These are phyloP conservation scores for Regulus satrapa DNA, from an alignment of 2,113 vertebrate species.

Conservation along the genomic window DNA sequence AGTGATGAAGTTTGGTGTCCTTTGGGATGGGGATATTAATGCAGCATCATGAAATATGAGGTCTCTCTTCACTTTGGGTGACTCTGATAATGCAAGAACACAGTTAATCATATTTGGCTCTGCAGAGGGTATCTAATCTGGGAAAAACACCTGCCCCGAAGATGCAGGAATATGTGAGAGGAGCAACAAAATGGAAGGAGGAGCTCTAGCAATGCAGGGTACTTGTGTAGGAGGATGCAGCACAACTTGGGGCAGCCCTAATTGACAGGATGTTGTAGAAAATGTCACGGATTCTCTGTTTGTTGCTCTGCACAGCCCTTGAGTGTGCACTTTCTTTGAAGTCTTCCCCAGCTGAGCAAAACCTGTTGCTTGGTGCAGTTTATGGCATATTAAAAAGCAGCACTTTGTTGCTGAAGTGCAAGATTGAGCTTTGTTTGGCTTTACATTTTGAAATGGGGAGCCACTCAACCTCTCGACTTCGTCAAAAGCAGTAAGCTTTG, in stretches of 20 bases:
- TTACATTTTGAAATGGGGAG: neutral
- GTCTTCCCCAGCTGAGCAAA: neutral
- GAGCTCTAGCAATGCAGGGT: neutral
- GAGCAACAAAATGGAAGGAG: neutral
- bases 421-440: neutral
- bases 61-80: slow-evolving; percentile 39
- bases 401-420: neutral
- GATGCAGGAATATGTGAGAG: neutral
- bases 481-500: neutral
- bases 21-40: slow-evolving; percentile 63
- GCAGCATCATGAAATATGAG: slow-evolving; percentile 52
- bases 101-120: slow-evolving; percentile 63
- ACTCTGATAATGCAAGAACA: slow-evolving; percentile 47
- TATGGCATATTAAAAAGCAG: neutral
- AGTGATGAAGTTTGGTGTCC: slow-evolving; percentile 29
- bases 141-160: slow-evolving; percentile 33
- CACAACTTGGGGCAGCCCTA: neutral
- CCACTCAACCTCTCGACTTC: neutral
- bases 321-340: neutral
- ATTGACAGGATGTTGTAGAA: neutral
- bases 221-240: neutral
- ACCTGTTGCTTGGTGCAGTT: neutral
- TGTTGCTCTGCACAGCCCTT: neutral
- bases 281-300: neutral
- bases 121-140: slow-evolving; percentile 36